A percentile compares a stretch with the other conserved stretches of the same genome.
Evolutionary conservation across 2,888 invertebrate species (phyloP).

Genomic region (Rapana venosa): DNA sequence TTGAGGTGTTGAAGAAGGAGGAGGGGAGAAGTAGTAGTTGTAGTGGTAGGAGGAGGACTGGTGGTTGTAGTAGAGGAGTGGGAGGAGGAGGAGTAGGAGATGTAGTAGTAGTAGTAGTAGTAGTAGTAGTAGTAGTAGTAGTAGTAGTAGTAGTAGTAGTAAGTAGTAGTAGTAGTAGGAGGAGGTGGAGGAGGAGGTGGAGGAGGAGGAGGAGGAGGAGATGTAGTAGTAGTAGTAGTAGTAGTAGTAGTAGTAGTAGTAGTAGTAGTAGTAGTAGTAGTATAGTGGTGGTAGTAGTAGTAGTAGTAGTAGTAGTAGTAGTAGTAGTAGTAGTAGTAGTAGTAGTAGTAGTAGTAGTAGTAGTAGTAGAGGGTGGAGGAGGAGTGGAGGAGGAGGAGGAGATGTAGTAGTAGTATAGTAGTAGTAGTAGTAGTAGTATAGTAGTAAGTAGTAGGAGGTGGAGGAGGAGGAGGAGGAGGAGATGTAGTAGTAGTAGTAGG

Average conservation of each 20-base stretch:
- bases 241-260: too few species aligned
- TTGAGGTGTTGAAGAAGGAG: neutral
- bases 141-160: neutral
- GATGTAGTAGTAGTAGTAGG: neutral
- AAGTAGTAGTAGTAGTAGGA: neutral
- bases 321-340: too few species aligned
- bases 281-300: too few species aligned
- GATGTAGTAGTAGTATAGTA: too few species aligned
- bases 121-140: neutral
- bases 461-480: neutral
- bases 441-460: too few species aligned
- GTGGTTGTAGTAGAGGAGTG: neutral
- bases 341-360: neutral
- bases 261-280: neutral
- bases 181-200: too few species aligned
- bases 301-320: too few species aligned
- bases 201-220: too few species aligned
- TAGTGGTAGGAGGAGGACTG: neutral
- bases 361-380: neutral
- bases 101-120: neutral
- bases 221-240: too few species aligned
- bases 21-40: neutral
- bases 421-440: too few species aligned
- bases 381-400: neutral
- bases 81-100: neutral